Base-by-base conservation (phyloP, 1,140 invertebrate genomes). In the Heliconius eleuchia region DNA sequence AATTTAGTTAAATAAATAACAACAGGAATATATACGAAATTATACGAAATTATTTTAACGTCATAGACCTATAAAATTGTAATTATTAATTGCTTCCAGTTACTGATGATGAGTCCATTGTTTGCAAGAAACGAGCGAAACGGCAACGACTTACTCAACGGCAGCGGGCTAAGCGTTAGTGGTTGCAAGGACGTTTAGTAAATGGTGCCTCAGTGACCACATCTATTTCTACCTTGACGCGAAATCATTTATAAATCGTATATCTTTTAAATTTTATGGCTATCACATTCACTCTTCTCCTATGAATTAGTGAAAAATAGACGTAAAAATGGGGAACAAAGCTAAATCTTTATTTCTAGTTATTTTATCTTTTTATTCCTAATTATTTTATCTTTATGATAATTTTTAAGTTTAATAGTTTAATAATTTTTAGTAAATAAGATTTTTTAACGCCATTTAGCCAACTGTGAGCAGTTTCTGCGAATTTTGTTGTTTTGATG, bases 91-190 rank as follows among this genome's bases (percentile, higher is more conserved):
- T 89, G 83, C 87, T 84, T 85, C 85, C 80, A 87, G 86, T 78
- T 78, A 81, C 75, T 89, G 88, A 90, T 66, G 60, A 66, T 91
- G 91, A 91, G 89, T 91, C 89, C 89, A 93, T 93, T 93, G 90
- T 92, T 93, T 91, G 90, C 88, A 87, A 88, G 89, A 87, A 86
- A 73, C 85, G 83, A 89, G 87, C 88, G 86, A 92, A 91, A 89
- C 87, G 75, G 27, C 60, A 66, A 23, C 27, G 60, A 30, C 82
- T 92, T 93, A 87, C 89, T 82, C 85, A 92, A 93, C 87, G 76
- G 76, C 80, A 83, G 80, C 85, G 82, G 77, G 74, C 88, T 87
- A 86, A 86, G 84, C 86, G 83, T 83, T 83, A 83, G 79, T 74
- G 73, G 71, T 77, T 74, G 79, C 87, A 91, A 91, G 88, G 89